Evolutionary conservation across 2,888 invertebrate genomes (phyloP).

Genomic region (Steinernema carpocapsae): DNA sequence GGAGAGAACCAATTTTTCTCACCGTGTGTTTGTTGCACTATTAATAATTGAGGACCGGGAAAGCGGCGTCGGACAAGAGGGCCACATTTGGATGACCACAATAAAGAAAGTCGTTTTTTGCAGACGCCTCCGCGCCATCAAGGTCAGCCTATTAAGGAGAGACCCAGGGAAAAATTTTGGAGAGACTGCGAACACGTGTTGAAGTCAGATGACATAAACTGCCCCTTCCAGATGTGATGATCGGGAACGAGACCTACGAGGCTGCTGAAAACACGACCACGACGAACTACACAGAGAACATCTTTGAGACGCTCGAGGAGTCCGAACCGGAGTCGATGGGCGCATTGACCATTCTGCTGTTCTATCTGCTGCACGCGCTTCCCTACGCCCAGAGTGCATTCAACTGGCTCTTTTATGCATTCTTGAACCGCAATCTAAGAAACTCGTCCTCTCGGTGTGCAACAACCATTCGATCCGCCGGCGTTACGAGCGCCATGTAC

Average conservation of each 20-base stretch:
- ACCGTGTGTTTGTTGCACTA: slow-evolving; percentile 22
- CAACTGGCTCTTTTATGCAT: slow-evolving; percentile 68
- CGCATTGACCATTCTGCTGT: slow-evolving; percentile 38
- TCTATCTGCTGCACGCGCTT: slow-evolving; percentile 64
- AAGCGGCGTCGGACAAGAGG: background rate
- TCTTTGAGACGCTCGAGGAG: background rate
- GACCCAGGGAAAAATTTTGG: background rate
- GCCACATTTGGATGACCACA: slow-evolving; percentile 2
- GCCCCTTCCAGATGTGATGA: slow-evolving; percentile 39
- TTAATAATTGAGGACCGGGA: slow-evolving; percentile 26
- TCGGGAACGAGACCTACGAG: slow-evolving; percentile 3
- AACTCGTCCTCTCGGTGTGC: slow-evolving; percentile 45
- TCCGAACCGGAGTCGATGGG: background rate
- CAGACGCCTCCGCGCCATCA: slow-evolving; percentile 7
- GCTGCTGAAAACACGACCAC: slow-evolving; percentile 13
- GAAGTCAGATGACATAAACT: slow-evolving; percentile 11
- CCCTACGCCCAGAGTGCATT: slow-evolving; percentile 66
- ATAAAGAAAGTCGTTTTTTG: slow-evolving; percentile 20
- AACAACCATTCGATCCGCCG: slow-evolving; percentile 40
- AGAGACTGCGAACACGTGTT: background rate
- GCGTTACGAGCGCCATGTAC: slow-evolving; percentile 38
- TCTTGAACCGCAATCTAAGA: slow-evolving; percentile 61
- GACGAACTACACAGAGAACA: slow-evolving; percentile 4
- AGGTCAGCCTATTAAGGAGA: background rate
- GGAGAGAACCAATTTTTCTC: slow-evolving; percentile 18